A percentile compares a stretch with the other conserved stretches of the same genome.
phyloP scores from a whole-genome alignment of 2,888 invertebrate genomes.

The Rhagonycha lutea region DNA sequence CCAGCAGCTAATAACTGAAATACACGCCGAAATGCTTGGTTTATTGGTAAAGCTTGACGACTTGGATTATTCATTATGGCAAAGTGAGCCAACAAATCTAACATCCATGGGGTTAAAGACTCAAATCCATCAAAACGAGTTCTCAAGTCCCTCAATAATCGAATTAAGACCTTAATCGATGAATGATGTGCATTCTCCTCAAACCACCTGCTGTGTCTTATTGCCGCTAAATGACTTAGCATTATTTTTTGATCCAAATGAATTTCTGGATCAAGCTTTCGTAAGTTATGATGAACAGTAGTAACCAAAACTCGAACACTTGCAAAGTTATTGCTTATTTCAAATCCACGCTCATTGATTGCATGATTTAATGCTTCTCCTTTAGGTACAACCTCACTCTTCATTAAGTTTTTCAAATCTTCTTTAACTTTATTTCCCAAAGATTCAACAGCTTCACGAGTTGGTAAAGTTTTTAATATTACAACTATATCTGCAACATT shows the following conservation, averaged over 20 bases:
- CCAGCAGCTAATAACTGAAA: constrained; percentile 92
- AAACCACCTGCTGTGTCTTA: constrained; percentile 96
- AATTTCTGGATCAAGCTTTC: constrained; percentile 89
- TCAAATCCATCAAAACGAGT: constrained; percentile 88
- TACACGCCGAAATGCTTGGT: constrained; percentile 87
- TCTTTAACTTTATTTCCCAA: constrained; percentile 85
- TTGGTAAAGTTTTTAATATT: constrained; percentile 93
- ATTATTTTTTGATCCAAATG: constrained; percentile 76
- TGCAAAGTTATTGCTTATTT: constrained; percentile 82
- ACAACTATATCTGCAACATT: constrained; percentile 97
- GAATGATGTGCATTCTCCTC: constrained; percentile 98
- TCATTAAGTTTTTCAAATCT: constrained; percentile 78
- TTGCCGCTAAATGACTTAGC: constrained; percentile 89
- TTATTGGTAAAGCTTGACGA: constrained; percentile 88
- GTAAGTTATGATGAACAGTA: constrained; percentile 90
- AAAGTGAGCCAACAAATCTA: constrained; percentile 94
- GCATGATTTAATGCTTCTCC: constrained; percentile 60
- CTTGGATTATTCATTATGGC: constrained; percentile 96
- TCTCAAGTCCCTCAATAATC: constrained; percentile 90
- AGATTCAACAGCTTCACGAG: constrained; percentile 92
- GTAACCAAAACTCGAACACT: constrained; percentile 90
- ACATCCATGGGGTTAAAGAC: constrained; percentile 94
- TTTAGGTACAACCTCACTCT: constrained; percentile 65
- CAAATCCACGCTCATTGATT: constrained; percentile 82
- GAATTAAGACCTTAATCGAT: constrained; percentile 88